Base-by-base conservation (phyloP, 1,140 invertebrate genomes). In the Halyomorpha halys region DNA sequence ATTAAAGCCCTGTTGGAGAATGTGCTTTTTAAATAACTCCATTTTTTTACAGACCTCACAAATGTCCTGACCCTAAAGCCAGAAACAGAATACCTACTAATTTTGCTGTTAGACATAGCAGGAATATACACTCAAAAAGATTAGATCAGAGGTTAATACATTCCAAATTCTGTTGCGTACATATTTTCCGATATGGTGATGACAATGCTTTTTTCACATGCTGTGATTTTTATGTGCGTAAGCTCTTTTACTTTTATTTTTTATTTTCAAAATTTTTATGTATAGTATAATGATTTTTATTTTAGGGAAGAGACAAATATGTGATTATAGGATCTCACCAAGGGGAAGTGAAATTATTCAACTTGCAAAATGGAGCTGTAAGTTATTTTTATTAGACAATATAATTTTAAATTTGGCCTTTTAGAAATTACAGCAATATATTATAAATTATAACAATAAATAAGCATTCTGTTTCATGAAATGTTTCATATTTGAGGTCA, bases 281-380 rank as follows among this genome's bases (percentile, higher is more conserved):
- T 49, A 18, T 3, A 19, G 6, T 47, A 47, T 3, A 47, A 18
- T 49, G 5, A 5, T 54, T 14, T 65, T 39, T 69, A 15, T 68
- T 60, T 68, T 70, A 66, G 64, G 61, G 21, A 47, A 54, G 61
- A 56, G 87, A 90, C 71, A 85, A 90, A 69, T 85, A 84, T 69
- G 74, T 96, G 11, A 79, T 94, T 59, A 82, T 93, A 16, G 94
- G 94, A 59, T 94, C 90, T 0, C 87, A 89, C 62, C 79, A 83
- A 21, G 94, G 94, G 18, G 91, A 97, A 72, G 83, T 96, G 15
- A 86, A 91, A 71, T 79, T 92, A 66, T 92, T 88, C 72, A 96
- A 94, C 75, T 73, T 90, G 56, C 81, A 87, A 66, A 86, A 84
- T 39, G 90, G 86, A 25, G 81, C 80, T 59, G 79, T 80, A 71